phyloP scores from a whole-genome alignment of 2,113 vertebrate species.

The Ptilorrhoa leucosticta region DNA sequence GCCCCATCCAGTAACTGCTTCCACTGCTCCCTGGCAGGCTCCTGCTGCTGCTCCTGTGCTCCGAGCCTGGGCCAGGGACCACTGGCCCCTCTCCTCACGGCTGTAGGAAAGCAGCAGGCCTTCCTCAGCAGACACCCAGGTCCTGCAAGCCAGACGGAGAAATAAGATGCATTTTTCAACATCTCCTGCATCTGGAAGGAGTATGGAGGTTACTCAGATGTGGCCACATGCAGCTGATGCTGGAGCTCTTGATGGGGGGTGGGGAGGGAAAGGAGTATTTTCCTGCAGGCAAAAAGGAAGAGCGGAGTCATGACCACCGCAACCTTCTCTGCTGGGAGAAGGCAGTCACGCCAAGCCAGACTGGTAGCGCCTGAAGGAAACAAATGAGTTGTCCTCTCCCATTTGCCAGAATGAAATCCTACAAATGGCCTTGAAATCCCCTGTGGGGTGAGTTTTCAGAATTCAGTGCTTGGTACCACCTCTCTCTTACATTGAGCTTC shows the following conservation, averaged over 20 bases:
- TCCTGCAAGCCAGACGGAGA: not conserved
- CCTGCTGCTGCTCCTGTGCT: not conserved
- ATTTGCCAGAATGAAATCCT: not conserved
- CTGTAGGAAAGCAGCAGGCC: not conserved
- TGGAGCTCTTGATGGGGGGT: not conserved
- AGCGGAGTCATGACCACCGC: rapidly evolving
- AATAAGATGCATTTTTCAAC: not conserved
- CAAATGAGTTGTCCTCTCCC: not conserved
- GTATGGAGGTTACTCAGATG: not conserved
- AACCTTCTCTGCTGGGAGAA: not conserved
- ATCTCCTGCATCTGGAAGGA: not conserved
- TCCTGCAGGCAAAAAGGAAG: not conserved
- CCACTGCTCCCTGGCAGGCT: not conserved
- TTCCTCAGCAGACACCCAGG: not conserved
- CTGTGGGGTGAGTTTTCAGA: not conserved
- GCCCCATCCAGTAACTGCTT: not conserved
- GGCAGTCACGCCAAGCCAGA: not conserved
- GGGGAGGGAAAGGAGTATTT: not conserved
- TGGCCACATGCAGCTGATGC: not conserved
- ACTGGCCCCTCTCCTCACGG: rapidly evolving
- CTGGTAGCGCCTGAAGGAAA: not conserved
- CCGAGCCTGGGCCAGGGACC: rapidly evolving
- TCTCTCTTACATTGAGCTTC: rapidly evolving
- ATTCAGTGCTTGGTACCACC: not conserved
- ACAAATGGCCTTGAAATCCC: not conserved